Percentiles rank a stretch among this genome's conserved stretches.
phyloP scores from a whole-genome alignment of 2,113 vertebrate genomes.

The Rhodinocichla rosea region DNA sequence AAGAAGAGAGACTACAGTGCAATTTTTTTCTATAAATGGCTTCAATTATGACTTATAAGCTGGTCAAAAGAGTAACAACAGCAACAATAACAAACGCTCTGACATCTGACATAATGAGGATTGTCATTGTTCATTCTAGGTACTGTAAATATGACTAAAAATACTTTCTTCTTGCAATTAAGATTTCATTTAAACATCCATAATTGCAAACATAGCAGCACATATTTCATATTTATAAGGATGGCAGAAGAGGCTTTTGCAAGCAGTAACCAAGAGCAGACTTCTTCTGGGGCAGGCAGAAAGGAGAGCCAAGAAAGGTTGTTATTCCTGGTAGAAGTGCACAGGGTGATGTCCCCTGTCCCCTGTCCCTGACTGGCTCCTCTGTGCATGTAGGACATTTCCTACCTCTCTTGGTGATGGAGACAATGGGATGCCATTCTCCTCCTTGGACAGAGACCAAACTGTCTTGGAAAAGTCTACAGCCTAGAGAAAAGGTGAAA shows the following conservation, averaged over 20 bases:
- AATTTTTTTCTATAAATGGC: neutral
- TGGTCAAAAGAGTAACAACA: neutral
- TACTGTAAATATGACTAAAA: conserved; percentile 32
- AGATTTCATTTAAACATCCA: neutral
- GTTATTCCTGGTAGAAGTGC: neutral
- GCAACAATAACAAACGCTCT: neutral
- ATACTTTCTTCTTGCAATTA: conserved; percentile 1
- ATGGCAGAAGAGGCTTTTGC: neutral
- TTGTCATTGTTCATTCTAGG: neutral
- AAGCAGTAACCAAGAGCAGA: neutral
- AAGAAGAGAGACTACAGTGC: neutral
- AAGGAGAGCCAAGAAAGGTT: neutral
- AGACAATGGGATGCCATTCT: neutral
- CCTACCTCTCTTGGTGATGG: neutral
- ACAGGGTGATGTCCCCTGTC: neutral
- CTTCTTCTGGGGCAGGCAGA: neutral
- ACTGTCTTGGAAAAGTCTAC: neutral
- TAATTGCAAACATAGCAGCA: conserved; percentile 22
- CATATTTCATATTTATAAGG: neutral
- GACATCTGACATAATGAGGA: neutral
- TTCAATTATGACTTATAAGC: neutral
- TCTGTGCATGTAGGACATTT: neutral
- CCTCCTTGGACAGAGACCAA: neutral
- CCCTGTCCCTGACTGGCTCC: neutral
- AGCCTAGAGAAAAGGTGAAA: neutral